A percentile compares a stretch with the other conserved stretches of the same genome.
These are phyloP conservation scores for Lacanobia oleracea DNA, from an alignment of 2,888 invertebrate genomes.

Conservation along the genomic window DNA sequence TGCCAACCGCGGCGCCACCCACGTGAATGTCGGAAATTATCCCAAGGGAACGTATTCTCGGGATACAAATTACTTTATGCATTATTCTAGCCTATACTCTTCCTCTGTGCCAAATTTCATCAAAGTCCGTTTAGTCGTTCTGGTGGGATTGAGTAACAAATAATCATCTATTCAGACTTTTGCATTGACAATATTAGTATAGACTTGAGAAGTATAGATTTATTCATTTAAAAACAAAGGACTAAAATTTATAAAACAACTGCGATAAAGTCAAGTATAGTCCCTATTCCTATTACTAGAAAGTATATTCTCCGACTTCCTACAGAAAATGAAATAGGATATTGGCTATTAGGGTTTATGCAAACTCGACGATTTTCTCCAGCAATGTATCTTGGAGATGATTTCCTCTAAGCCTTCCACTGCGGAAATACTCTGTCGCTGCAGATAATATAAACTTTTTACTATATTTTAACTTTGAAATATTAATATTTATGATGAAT, in stretches of 20 bases:
- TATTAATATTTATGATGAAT: conserved; percentile 5
- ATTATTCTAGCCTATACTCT: too few relatives aligned
- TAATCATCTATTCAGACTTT: too few relatives aligned
- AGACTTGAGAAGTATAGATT: too few relatives aligned
- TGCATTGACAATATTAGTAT: too few relatives aligned
- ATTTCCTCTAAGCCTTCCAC: conserved; percentile 36
- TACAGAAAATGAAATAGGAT: conserved; percentile 43
- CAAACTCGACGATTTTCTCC: conserved; percentile 28
- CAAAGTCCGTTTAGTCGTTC: too few relatives aligned
- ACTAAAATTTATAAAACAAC: background rate
- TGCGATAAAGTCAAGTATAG: background rate
- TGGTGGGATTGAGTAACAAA: too few relatives aligned
- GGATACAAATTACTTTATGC: too few relatives aligned
- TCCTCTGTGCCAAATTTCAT: too few relatives aligned
- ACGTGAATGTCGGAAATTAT: too few relatives aligned
- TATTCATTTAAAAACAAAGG: too few relatives aligned
- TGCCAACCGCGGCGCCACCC: too few relatives aligned
- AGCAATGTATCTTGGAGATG: conserved; percentile 58
- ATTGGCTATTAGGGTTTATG: conserved; percentile 44
- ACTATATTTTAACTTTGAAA: background rate
- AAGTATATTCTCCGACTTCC: conserved; percentile 18
- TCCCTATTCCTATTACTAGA: conserved; percentile 3
- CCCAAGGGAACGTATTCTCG: too few relatives aligned
- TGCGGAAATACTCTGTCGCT: conserved; percentile 34
- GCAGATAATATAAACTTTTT: conserved; percentile 9